These are phyloP conservation scores for Myoxocephalus aenaeus DNA, from an alignment of 2,797 vertebrate genomes.

Conservation along the genomic window DNA sequence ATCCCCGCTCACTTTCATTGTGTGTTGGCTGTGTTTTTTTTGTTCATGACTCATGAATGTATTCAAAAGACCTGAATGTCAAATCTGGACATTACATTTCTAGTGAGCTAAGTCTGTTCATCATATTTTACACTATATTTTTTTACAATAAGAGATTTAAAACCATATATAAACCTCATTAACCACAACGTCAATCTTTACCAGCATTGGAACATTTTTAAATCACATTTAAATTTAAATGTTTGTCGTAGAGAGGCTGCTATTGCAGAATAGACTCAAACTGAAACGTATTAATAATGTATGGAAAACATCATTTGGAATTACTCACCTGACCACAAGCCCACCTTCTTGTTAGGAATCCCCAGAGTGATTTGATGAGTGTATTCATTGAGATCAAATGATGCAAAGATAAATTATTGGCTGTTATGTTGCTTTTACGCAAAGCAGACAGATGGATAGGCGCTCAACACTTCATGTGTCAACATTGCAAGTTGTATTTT, in stretches of 20 bases:
- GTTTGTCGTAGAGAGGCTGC: background rate
- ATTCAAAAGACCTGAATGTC: background rate
- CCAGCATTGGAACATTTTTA: background rate
- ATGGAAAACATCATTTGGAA: background rate
- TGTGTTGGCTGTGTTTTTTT: slow-evolving; percentile 11
- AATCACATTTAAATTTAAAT: background rate
- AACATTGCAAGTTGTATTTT: background rate
- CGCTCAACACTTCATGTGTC: slow-evolving; percentile 1
- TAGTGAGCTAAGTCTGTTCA: background rate
- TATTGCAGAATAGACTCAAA: slow-evolving; percentile 7
- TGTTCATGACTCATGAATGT: slow-evolving; percentile 14
- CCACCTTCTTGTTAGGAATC: slow-evolving; percentile 1
- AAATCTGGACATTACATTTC: background rate
- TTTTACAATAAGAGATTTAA: background rate
- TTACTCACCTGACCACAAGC: background rate
- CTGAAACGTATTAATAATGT: background rate
- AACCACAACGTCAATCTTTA: background rate
- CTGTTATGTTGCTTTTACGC: slow-evolving; percentile 7
- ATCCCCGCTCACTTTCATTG: slow-evolving; percentile 2
- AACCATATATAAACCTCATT: background rate
- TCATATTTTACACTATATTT: background rate
- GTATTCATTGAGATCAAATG: slow-evolving; percentile 2
- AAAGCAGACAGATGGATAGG: background rate
- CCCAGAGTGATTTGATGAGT: background rate
- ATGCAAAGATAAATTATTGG: slow-evolving; percentile 13